These are phyloP conservation scores for Urocolius indicus DNA, from an alignment of 2,113 vertebrate genomes.

Conservation along the genomic window DNA sequence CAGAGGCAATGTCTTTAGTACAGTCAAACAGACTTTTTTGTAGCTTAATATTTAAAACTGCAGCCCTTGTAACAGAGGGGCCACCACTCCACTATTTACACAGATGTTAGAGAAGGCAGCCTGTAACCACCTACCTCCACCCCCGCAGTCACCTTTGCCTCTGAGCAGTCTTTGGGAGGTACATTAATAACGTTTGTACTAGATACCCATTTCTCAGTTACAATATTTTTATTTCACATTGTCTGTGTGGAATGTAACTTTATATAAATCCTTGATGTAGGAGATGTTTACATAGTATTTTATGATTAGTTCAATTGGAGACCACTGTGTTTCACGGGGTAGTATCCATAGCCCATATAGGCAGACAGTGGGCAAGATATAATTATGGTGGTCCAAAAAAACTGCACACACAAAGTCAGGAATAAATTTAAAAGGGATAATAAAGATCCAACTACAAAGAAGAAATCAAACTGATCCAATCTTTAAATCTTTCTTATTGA, in stretches of 20 bases:
- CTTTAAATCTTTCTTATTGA: slow-evolving; percentile 20
- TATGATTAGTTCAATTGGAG: slow-evolving; percentile 70
- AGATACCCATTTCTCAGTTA: slow-evolving; percentile 74
- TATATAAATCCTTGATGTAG: slow-evolving; percentile 65
- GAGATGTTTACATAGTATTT: slow-evolving; percentile 78
- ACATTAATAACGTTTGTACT: slow-evolving; percentile 80
- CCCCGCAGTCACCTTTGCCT: slow-evolving; percentile 82
- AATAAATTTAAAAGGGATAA: slow-evolving; percentile 45
- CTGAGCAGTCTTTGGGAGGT: slow-evolving; percentile 82
- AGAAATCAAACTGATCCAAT: slow-evolving; percentile 2
- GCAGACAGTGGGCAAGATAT: background rate
- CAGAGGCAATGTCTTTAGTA: slow-evolving; percentile 67
- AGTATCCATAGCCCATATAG: slow-evolving; percentile 29
- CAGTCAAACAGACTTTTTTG: slow-evolving; percentile 75
- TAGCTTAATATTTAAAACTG: slow-evolving; percentile 79
- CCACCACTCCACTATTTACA: slow-evolving; percentile 80
- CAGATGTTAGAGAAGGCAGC: slow-evolving; percentile 80
- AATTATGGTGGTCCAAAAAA: background rate
- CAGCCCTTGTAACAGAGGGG: slow-evolving; percentile 69
- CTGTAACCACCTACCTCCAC: slow-evolving; percentile 78
- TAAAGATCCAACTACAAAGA: slow-evolving; percentile 30
- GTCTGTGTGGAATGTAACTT: slow-evolving; percentile 78
- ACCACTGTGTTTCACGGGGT: slow-evolving; percentile 55
- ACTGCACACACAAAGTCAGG: background rate
- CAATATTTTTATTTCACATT: slow-evolving; percentile 79